Evolutionary conservation across 2,797 vertebrate species (phyloP).

Genomic region (Propithecus deckenii): DNA sequence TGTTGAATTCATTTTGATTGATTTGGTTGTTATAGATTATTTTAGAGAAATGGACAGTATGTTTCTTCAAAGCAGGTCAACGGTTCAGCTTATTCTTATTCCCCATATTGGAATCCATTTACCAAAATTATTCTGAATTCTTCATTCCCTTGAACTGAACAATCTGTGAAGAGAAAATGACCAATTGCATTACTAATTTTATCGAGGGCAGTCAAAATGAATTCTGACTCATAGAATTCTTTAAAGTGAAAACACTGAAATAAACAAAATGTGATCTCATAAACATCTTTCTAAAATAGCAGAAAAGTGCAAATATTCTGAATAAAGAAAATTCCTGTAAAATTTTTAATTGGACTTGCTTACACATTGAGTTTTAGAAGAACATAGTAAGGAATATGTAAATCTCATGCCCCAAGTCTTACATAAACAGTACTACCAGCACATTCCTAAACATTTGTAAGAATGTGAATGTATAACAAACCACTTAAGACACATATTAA

Average conservation of each 20-base stretch:
- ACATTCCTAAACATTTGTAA: background rate
- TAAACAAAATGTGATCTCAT: constrained; percentile 20
- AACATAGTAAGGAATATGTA: background rate
- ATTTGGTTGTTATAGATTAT: background rate
- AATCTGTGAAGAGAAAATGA: constrained; percentile 78
- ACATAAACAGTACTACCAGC: background rate
- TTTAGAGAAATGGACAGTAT: background rate
- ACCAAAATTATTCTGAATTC: constrained; percentile 36
- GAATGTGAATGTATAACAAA: background rate
- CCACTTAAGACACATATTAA: background rate
- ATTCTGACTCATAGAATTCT: constrained; percentile 9
- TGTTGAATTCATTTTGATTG: constrained; percentile 83
- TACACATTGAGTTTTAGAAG: background rate
- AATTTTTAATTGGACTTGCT: background rate
- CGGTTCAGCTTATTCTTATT: constrained; percentile 41
- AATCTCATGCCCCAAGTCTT: background rate
- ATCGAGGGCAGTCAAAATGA: constrained; percentile 10
- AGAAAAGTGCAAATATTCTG: background rate
- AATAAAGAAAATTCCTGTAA: background rate
- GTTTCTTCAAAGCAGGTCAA: constrained; percentile 49
- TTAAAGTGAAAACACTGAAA: constrained; percentile 44
- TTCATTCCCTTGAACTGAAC: constrained; percentile 60
- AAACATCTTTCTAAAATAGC: background rate
- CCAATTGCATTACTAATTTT: constrained; percentile 49
- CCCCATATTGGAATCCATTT: background rate